Evolutionary conservation across 2,888 invertebrate species (phyloP).

Genomic region (Sturmia bella): DNA sequence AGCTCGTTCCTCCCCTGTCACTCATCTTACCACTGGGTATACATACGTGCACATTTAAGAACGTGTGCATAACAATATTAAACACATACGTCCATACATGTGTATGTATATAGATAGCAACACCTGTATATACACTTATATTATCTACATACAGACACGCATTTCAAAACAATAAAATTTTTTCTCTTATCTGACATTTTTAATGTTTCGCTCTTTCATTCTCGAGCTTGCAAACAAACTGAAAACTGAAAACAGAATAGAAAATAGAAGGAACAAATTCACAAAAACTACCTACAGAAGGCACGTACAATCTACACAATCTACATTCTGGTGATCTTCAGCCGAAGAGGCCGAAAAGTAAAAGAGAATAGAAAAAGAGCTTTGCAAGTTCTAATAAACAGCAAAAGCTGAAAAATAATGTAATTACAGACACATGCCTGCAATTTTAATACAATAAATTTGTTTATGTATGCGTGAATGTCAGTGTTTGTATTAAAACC

Average conservation of each 20-base stretch:
- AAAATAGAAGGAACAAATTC: slow-evolving; percentile 19
- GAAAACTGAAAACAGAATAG: slow-evolving; percentile 16
- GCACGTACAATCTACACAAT: too few species aligned
- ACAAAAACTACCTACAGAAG: not conserved
- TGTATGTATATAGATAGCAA: not conserved
- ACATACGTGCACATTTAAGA: not conserved
- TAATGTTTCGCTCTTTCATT: too few species aligned
- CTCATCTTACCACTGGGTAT: too few species aligned
- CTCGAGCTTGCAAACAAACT: not conserved
- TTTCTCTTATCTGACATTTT: not conserved
- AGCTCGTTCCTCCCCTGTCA: too few species aligned
- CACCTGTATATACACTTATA: not conserved
- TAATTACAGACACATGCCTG: slow-evolving; percentile 9
- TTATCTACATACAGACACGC: not conserved
- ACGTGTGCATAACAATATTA: not conserved
- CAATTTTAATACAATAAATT: not conserved
- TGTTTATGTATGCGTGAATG: not conserved
- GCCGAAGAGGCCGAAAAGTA: not conserved
- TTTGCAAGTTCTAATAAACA: slow-evolving; percentile 21
- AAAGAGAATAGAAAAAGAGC: slow-evolving; percentile 19
- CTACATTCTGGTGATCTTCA: slow-evolving; percentile 5
- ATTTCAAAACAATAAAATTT: slow-evolving; percentile 29
- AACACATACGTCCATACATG: not conserved
- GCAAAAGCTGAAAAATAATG: too few species aligned
- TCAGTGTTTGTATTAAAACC: not conserved